Percentiles rank a stretch among this genome's conserved stretches.
These are phyloP conservation scores for Bibio marci DNA, from an alignment of 2,888 invertebrate species.

Conservation along the genomic window DNA sequence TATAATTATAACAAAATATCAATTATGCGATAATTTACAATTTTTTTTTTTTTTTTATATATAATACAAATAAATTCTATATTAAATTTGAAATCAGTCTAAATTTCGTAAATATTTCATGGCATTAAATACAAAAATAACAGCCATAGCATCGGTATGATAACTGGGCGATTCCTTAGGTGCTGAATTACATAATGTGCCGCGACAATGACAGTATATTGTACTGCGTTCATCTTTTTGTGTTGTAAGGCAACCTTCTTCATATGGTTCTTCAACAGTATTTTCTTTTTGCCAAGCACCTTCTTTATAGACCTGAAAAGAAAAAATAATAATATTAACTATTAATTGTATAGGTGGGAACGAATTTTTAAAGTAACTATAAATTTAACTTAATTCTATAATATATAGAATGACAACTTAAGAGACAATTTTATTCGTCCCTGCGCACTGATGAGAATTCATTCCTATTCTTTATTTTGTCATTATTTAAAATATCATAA, in stretches of 20 bases:
- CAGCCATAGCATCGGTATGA: conserved; percentile 40
- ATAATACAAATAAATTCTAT: conserved; percentile 9
- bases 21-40: no score
- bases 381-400: no score
- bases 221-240: conserved; percentile 33
- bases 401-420: no score
- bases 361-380: no score
- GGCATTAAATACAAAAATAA: conserved; percentile 42
- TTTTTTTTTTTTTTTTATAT: background rate
- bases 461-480: no score
- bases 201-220: conserved; percentile 56
- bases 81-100: conserved; percentile 6
- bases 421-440: background rate
- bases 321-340: background rate
- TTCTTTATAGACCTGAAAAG: conserved; percentile 38
- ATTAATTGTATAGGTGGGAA: background rate
- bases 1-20: no score
- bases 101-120: conserved; percentile 41
- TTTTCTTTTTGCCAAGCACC: conserved; percentile 47
- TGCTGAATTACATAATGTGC: conserved; percentile 52
- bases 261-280: conserved; percentile 50
- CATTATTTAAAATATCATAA: no score
- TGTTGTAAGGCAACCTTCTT: conserved; percentile 44
- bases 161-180: conserved; percentile 29
- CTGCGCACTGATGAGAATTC: no score